Conservation (phyloP, 2,888 invertebrate species). For the Cryptus armator region DNA sequence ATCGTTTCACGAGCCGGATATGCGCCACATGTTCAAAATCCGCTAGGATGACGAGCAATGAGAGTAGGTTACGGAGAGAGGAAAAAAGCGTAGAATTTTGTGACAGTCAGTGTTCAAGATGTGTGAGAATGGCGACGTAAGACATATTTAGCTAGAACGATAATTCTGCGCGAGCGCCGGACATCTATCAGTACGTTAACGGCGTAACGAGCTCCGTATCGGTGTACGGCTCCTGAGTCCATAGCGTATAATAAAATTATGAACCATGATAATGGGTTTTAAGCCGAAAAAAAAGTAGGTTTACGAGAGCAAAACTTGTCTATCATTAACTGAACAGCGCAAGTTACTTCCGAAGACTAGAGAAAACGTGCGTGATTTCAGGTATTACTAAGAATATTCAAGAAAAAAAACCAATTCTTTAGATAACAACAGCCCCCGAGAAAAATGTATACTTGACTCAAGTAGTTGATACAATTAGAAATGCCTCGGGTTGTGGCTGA, state of each 20-base stretch:
- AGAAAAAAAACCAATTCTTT: neutral
- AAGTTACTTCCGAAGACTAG: conserved; percentile 1
- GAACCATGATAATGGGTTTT: neutral
- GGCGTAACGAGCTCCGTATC: conserved; percentile 9
- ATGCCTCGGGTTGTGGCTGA: no score
- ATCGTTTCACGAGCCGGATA: conserved; percentile 70
- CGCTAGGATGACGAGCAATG: conserved; percentile 48
- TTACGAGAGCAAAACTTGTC: conserved; percentile 49
- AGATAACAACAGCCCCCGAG: neutral
- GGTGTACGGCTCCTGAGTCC: neutral
- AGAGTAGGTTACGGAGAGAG: conserved; percentile 24
- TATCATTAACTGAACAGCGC: neutral
- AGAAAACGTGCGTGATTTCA: neutral
- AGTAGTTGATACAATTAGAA: no score
- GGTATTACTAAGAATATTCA: neutral
- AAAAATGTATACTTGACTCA: no score
- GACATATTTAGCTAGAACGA: conserved; percentile 15
- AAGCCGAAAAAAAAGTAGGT: conserved; percentile 52
- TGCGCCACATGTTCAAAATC: conserved; percentile 72
- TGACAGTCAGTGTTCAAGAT: conserved; percentile 15
- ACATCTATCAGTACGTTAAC: conserved; percentile 42
- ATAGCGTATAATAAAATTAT: conserved; percentile 20
- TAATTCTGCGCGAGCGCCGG: neutral
- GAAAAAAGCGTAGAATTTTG: conserved; percentile 26
- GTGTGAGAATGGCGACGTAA: neutral